Conservation (phyloP, 2,888 invertebrate genomes). For the Vanessa cardui region DNA sequence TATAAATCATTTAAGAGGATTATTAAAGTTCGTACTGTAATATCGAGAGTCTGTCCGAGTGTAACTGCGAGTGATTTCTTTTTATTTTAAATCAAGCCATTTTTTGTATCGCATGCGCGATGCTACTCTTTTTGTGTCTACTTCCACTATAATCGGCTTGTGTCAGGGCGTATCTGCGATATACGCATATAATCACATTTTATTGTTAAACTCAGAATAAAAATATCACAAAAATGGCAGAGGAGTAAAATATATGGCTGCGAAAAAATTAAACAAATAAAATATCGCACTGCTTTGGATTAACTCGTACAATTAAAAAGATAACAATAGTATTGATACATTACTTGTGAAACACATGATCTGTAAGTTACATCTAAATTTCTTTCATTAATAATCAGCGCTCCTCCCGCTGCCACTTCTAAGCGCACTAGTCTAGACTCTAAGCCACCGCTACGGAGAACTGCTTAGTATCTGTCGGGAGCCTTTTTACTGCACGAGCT, state of each 20-base stretch:
- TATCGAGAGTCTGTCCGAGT: no score
- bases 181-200: conserved; percentile 10
- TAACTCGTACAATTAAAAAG: no score
- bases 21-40: no score
- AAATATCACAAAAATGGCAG: neutral
- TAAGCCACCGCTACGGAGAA: neutral
- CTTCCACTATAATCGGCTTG: conserved; percentile 6
- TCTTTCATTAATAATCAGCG: no score
- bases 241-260: neutral
- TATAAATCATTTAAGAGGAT: no score
- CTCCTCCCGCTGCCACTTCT: neutral
- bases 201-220: conserved; percentile 6
- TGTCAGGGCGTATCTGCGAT: conserved; percentile 6
- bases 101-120: neutral
- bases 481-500: conserved; percentile 7
- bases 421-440: neutral
- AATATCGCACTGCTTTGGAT: no score
- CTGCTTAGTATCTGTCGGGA: conserved; percentile 2
- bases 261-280: neutral
- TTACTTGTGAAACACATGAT: no score
- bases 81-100: neutral
- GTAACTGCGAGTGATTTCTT: neutral
- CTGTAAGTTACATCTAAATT: no score
- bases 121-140: neutral
- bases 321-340: no score